Percentiles rank a stretch among this genome's conserved stretches.
These are phyloP conservation scores for Lasioglossum zephyrum DNA, from an alignment of 2,888 invertebrate genomes.

Conservation along the genomic window DNA sequence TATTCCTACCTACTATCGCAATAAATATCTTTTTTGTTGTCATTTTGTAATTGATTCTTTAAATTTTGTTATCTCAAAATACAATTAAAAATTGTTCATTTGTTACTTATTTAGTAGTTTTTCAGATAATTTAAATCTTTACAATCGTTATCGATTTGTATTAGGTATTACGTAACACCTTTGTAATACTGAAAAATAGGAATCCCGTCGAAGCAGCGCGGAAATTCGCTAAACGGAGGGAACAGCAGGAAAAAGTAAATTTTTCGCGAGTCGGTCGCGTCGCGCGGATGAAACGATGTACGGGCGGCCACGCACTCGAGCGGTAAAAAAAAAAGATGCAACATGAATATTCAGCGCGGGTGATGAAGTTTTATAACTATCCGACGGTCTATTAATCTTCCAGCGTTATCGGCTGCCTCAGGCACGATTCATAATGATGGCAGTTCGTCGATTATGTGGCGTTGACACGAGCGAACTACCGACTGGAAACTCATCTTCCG, in stretches of 20 bases:
- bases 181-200: background rate
- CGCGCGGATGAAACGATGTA: background rate
- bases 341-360: constrained; percentile 60
- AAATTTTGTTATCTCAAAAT: too few relatives aligned
- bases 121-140: too few relatives aligned
- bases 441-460: constrained; percentile 51
- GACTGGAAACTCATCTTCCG: constrained; percentile 22
- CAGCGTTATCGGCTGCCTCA: constrained; percentile 41
- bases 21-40: too few relatives aligned
- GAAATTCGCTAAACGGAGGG: background rate
- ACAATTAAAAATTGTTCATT: too few relatives aligned
- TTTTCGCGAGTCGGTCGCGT: background rate
- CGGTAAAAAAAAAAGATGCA: constrained; percentile 15
- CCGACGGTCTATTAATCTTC: constrained; percentile 64
- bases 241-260: constrained; percentile 22
- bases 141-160: too few relatives aligned
- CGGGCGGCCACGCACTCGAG: background rate
- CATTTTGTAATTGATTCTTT: too few relatives aligned
- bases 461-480: constrained; percentile 36
- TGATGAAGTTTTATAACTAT: constrained; percentile 63
- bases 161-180: too few relatives aligned
- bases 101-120: too few relatives aligned
- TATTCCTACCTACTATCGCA: too few relatives aligned
- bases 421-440: constrained; percentile 58
- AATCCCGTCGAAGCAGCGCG: background rate